These are phyloP conservation scores for Phyllopteryx taeniolatus DNA, from an alignment of 2,113 vertebrate species.

Conservation along the genomic window DNA sequence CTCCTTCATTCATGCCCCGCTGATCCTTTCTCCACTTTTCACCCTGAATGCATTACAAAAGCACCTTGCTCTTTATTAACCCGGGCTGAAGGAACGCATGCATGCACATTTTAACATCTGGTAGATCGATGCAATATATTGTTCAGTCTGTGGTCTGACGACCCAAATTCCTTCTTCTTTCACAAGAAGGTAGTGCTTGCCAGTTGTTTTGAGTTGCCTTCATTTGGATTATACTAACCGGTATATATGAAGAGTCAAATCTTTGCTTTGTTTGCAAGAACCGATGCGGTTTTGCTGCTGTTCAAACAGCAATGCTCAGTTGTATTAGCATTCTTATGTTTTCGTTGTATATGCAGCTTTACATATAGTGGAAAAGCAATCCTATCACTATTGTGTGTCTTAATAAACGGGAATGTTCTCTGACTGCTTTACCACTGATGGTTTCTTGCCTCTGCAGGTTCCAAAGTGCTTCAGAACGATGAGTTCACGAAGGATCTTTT, in stretches of 20 bases:
- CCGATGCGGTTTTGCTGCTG: slow-evolving; percentile 49
- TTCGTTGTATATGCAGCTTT: slow-evolving; percentile 41
- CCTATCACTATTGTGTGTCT: slow-evolving; percentile 44
- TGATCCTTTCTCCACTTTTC: slow-evolving; percentile 8
- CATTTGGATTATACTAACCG: slow-evolving; percentile 57
- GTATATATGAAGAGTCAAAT: slow-evolving; percentile 28
- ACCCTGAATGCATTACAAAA: slow-evolving; percentile 55
- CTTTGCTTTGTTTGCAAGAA: slow-evolving; percentile 52
- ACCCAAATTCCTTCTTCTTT: slow-evolving; percentile 14
- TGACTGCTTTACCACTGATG: slow-evolving; percentile 31
- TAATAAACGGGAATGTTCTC: slow-evolving; percentile 29
- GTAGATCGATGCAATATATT: slow-evolving; percentile 39
- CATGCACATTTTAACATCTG: slow-evolving; percentile 53
- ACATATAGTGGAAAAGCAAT: slow-evolving; percentile 35
- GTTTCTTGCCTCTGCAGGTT: slow-evolving; percentile 81
- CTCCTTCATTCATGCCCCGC: slow-evolving; percentile 6
- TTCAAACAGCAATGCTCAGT: slow-evolving; percentile 30
- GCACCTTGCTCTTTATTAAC: slow-evolving; percentile 16
- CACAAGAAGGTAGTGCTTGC: slow-evolving; percentile 60
- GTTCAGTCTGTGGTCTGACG: slow-evolving; percentile 38
- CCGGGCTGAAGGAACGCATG: slow-evolving; percentile 55
- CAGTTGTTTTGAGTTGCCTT: slow-evolving; percentile 58
- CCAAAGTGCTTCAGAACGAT: slow-evolving; percentile 96
- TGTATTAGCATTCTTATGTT: slow-evolving; percentile 31
- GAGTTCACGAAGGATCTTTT: slow-evolving; percentile 97